Evolutionary conservation across 2,113 vertebrate species (phyloP).

Genomic region (Pachycephala philippinensis): DNA sequence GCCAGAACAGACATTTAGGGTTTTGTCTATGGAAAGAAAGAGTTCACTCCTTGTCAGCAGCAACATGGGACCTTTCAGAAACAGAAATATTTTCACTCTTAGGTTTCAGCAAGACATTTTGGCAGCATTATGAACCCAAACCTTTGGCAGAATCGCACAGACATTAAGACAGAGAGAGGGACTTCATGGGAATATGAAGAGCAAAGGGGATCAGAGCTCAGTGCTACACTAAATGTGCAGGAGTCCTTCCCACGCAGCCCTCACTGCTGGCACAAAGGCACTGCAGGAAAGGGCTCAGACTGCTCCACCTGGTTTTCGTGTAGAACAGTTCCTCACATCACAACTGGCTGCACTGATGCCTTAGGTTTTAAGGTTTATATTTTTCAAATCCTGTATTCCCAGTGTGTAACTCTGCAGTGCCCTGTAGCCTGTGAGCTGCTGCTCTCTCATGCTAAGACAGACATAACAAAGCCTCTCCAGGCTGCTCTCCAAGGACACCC

Average conservation of each 20-base stretch:
- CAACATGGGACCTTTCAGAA: not conserved
- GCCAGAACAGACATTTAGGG: not conserved
- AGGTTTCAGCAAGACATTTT: not conserved
- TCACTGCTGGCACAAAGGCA: not conserved
- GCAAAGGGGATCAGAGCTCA: not conserved
- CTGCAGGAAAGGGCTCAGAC: not conserved
- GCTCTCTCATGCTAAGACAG: too few relatives aligned
- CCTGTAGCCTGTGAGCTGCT: too few relatives aligned
- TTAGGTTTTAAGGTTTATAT: too few relatives aligned
- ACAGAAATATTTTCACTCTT: conserved; percentile 16
- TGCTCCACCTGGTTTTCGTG: not conserved
- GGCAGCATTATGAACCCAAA: not conserved
- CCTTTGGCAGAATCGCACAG: not conserved
- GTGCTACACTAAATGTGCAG: not conserved
- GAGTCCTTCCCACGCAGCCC: not conserved
- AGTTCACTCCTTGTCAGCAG: not conserved
- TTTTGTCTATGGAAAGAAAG: conserved; percentile 6
- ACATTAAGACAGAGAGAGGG: not conserved
- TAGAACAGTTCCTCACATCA: not conserved
- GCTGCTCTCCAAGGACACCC: too few relatives aligned
- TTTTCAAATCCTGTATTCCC: too few relatives aligned
- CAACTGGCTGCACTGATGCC: not conserved
- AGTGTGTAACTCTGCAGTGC: too few relatives aligned
- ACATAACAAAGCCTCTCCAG: too few relatives aligned
- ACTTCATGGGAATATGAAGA: not conserved